A percentile compares a stretch with the other conserved stretches of the same genome.
These are phyloP conservation scores for Choristoneura rosaceana DNA, from an alignment of 2,888 invertebrate species.

Conservation along the genomic window DNA sequence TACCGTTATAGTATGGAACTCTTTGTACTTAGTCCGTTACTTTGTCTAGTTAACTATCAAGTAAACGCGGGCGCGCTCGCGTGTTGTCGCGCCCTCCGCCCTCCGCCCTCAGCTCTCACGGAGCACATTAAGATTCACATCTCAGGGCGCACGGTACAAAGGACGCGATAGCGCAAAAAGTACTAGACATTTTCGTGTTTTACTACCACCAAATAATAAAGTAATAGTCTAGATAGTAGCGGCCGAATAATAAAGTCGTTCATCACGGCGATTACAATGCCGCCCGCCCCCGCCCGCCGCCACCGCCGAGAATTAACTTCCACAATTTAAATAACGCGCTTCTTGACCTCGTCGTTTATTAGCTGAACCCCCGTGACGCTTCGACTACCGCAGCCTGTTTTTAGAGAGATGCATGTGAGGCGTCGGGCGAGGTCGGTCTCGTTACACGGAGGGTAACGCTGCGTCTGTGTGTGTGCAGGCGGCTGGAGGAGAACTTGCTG, in stretches of 20 bases:
- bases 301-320: conserved; percentile 21
- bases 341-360: conserved; percentile 31
- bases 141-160: conserved; percentile 7
- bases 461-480: conserved; percentile 56
- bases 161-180: not conserved
- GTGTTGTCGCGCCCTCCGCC: not conserved
- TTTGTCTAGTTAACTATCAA: too few species aligned
- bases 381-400: not conserved
- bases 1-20: too few species aligned
- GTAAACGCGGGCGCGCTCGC: too few species aligned
- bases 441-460: not conserved
- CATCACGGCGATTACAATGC: conserved; percentile 27
- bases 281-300: conserved; percentile 1
- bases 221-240: conserved; percentile 35
- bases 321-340: conserved; percentile 34
- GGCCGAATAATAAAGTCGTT: conserved; percentile 40
- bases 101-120: conserved; percentile 4
- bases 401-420: too few species aligned
- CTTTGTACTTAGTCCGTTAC: too few species aligned
- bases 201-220: conserved; percentile 33
- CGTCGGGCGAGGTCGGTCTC: not conserved
- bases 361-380: conserved; percentile 14
- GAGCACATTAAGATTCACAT: not conserved
- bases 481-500: conserved; percentile 77
- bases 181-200: not conserved